phyloP scores from a whole-genome alignment of 92 coral and sea anemone species.

The Epizoanthus ramosus region DNA sequence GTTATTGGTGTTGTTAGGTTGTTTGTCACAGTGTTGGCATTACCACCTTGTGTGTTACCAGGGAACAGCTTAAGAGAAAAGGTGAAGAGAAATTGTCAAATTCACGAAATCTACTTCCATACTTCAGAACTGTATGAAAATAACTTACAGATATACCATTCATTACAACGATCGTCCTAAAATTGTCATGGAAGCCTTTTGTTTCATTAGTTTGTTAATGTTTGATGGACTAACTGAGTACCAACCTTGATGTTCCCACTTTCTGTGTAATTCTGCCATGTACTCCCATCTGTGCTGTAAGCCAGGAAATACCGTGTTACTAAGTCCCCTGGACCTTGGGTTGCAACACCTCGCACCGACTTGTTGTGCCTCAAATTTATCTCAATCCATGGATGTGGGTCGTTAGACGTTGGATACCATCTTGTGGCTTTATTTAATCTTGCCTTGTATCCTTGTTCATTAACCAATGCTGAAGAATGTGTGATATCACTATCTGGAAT shows the following conservation, averaged over 20 bases:
- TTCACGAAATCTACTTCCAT: no score
- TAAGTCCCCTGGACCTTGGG: constrained; percentile 56
- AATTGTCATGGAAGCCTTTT: no score
- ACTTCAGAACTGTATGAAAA: no score
- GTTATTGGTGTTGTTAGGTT: no score
- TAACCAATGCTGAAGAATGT: constrained; percentile 14
- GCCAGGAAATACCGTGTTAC: constrained; percentile 49
- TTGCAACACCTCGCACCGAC: constrained; percentile 56
- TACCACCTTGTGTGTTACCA: no score
- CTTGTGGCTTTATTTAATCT: constrained; percentile 41
- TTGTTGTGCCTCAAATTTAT: constrained; percentile 45
- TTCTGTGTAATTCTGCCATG: constrained; percentile 62
- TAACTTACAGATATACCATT: no score
- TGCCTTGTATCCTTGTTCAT: constrained; percentile 49
- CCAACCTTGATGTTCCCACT: constrained; percentile 57
- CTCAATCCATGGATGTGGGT: constrained; percentile 69
- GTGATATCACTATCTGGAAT: constrained; percentile 61
- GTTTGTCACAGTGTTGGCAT: no score
- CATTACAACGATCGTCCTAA: no score
- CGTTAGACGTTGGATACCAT: constrained; percentile 40
- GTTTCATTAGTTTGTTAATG: no score
- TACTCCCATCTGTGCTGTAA: constrained; percentile 46
- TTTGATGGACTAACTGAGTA: no score
- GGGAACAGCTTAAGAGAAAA: no score
- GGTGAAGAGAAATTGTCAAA: no score